These are phyloP conservation scores for Tetragonula clypearis DNA, from an alignment of 1,140 invertebrate genomes.

Conservation along the genomic window DNA sequence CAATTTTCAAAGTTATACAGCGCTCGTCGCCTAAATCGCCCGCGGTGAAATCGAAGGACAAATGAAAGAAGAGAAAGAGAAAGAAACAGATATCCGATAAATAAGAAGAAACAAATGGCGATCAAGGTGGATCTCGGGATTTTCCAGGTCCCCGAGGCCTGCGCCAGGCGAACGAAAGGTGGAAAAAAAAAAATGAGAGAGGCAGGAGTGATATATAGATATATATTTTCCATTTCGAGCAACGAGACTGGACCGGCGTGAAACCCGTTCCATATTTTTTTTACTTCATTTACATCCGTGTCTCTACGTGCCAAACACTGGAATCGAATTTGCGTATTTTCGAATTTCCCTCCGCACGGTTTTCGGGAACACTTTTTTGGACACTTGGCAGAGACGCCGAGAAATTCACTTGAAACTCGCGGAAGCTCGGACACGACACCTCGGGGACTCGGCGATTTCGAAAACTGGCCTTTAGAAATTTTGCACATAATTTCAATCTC, in stretches of 20 bases:
- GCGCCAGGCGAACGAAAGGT: conserved; percentile 11
- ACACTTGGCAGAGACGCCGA: too few species aligned
- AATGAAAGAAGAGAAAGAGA: background rate
- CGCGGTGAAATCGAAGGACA: background rate
- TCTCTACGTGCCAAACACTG: too few species aligned
- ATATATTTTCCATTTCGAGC: conserved; percentile 57
- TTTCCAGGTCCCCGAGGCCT: conserved; percentile 39
- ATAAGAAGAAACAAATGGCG: conserved; percentile 53
- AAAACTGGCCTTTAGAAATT: too few species aligned
- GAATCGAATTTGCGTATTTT: background rate
- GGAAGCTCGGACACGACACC: too few species aligned
- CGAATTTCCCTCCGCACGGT: background rate
- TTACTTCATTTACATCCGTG: background rate
- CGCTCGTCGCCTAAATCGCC: background rate
- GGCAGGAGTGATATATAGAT: background rate
- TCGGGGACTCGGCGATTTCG: too few species aligned
- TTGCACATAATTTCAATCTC: too few species aligned
- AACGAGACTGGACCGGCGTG: conserved; percentile 32
- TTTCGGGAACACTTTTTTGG: too few species aligned
- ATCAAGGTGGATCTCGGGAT: conserved; percentile 50
- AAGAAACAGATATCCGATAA: conserved; percentile 38
- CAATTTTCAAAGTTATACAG: background rate
- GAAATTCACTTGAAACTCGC: too few species aligned
- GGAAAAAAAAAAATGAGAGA: conserved; percentile 39
- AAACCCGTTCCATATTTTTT: too few species aligned